These are phyloP conservation scores for Drosophila albomicans DNA, from an alignment of 1,140 invertebrate species.

Conservation along the genomic window DNA sequence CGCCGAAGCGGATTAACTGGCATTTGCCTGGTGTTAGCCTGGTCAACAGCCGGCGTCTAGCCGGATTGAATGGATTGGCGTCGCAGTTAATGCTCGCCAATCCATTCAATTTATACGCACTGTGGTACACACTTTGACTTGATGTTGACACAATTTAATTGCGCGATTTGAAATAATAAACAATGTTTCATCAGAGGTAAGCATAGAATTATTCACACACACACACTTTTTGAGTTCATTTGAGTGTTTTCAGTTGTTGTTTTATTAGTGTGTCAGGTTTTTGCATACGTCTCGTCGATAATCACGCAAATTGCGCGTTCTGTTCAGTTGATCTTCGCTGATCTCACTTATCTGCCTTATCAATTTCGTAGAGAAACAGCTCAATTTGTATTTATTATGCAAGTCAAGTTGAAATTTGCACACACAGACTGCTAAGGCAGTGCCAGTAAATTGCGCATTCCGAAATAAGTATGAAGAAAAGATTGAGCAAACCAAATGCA, in stretches of 20 bases:
- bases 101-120: constrained; percentile 28
- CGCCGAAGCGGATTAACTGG: constrained; percentile 55
- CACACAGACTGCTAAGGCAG: constrained; percentile 38
- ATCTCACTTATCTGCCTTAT: constrained; percentile 52
- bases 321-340: constrained; percentile 53
- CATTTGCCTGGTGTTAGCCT: constrained; percentile 46
- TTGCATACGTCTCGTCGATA: constrained; percentile 49
- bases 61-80: too few species aligned
- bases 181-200: not conserved
- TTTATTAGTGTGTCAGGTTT: constrained; percentile 18
- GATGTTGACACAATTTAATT: not conserved
- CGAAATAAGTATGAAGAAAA: constrained; percentile 9
- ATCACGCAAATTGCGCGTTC: constrained; percentile 65
- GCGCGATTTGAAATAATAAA: constrained; percentile 8
- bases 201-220: not conserved
- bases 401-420: constrained; percentile 65
- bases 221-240: not conserved
- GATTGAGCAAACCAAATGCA: not conserved
- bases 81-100: constrained; percentile 14
- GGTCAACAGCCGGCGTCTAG: constrained; percentile 2
- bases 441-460: constrained; percentile 41
- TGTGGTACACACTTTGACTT: not conserved
- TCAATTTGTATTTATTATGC: constrained; percentile 76
- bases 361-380: constrained; percentile 35
- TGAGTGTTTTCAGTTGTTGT: constrained; percentile 8